Evolutionary conservation across 2,888 invertebrate species (phyloP), one percentile per base, ranked within the genome.

Genomic region (Pristionchus entomophagus): DNA sequence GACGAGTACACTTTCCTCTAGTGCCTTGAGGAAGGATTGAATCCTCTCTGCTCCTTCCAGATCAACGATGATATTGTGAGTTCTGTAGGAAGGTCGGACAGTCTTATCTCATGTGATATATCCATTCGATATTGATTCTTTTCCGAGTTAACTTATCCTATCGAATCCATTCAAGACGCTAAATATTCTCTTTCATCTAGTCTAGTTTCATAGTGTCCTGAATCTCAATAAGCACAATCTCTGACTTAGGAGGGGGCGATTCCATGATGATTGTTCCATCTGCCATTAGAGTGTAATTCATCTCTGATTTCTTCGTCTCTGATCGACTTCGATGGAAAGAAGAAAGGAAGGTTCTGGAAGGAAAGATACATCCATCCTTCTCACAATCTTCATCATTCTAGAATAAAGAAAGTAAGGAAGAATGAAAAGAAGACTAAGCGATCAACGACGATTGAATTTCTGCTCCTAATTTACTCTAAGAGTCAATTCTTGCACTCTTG

Each of bases 11-110:
- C 88, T 89, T 77, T 91, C 91, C 59, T 89, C 89, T 2, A 91
- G 86, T 29, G 91, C 91, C 56, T 87, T 82, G 22, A 91, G 84
- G 78, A 91, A 91, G 22, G 87, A 69, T 2, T 88, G 83, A 35
- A 87, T 89, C 26, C 91, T 87, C 78, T 88, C 90, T 45, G 88
- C 87, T 14, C 89, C 88, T 80, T 89, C 90, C 29, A 91, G 78
- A 85, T 91, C 91, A 8, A 91, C 91, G n/a, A 91, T 86, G 1
- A 91, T 88, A 65, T 90, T 89, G 49, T 89, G 87, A 2, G 87
- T 81, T 53, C 91, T 91, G 87, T 62, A 89, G 6, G 26, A 32
- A 17, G 62, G 19, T 17, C 22, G 19, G 19, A 38, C 35, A 87
- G 32, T 35, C 62, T 84, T 65, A 41, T 80, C 49, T 38, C 51